phyloP scores from a whole-genome alignment of 1,140 invertebrate genomes.

The Bombus pascuorum region DNA sequence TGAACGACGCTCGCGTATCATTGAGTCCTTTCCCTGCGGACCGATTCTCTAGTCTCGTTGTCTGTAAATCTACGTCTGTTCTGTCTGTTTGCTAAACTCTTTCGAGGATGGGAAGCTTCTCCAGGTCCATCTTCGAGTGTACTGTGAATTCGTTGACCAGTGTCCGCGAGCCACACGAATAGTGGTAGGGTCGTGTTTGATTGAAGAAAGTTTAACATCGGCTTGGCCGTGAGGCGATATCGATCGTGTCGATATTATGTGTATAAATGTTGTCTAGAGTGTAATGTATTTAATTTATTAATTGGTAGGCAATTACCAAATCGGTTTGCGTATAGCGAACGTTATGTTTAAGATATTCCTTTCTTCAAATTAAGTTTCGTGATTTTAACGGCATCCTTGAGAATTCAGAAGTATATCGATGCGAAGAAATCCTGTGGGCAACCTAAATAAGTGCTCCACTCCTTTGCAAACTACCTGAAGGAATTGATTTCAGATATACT shows the following conservation, averaged over 20 bases:
- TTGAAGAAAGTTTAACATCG: neutral
- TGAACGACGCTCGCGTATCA: slow-evolving; percentile 35
- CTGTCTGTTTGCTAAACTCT: slow-evolving; percentile 4
- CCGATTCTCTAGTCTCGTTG: neutral
- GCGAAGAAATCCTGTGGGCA: neutral
- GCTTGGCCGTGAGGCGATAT: neutral
- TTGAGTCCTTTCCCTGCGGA: slow-evolving; percentile 36
- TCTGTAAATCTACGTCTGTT: neutral
- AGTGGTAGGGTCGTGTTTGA: too few relatives aligned
- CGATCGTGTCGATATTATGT: neutral
- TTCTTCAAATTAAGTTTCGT: neutral
- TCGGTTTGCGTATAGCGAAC: too few relatives aligned
- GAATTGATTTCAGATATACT: neutral
- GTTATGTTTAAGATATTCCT: neutral
- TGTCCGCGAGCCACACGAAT: neutral
- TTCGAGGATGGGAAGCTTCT: slow-evolving; percentile 29
- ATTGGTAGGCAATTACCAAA: neutral
- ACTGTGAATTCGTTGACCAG: slow-evolving; percentile 4
- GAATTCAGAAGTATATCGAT: neutral
- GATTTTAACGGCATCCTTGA: too few relatives aligned
- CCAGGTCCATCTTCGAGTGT: slow-evolving; percentile 25
- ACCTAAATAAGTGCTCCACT: neutral
- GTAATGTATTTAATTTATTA: neutral
- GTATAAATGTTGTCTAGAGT: neutral
- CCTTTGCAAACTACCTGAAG: neutral